Evolutionary conservation across 2,888 invertebrate genomes (phyloP).

Genomic region (Chaitophorus viminalis): DNA sequence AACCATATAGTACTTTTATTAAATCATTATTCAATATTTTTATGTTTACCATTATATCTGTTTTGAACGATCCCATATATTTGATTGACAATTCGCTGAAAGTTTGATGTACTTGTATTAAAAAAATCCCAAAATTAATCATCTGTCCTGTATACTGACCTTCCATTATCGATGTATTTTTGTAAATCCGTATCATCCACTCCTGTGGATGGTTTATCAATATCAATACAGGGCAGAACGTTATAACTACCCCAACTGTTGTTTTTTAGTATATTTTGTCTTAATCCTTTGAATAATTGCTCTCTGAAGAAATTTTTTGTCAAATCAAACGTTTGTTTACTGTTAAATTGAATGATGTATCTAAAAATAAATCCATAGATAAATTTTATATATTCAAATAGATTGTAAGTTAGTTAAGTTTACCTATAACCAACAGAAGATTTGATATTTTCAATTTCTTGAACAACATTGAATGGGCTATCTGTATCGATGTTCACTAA

Average conservation of each 20-base stretch:
- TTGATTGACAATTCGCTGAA: slow-evolving; percentile 40
- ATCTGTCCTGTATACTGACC: neutral
- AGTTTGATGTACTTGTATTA: neutral
- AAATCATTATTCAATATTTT: neutral
- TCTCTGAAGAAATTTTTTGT: slow-evolving; percentile 41
- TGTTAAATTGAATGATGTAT: slow-evolving; percentile 24
- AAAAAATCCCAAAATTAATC: neutral
- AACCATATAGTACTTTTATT: neutral
- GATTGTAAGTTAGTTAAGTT: neutral
- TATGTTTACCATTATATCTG: slow-evolving; percentile 25
- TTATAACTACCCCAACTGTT: slow-evolving; percentile 48
- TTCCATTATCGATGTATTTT: neutral
- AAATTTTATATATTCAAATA: neutral
- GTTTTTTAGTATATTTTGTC: slow-evolving; percentile 44
- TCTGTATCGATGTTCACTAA: slow-evolving; percentile 34
- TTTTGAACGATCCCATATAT: slow-evolving; percentile 23
- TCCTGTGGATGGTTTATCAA: neutral
- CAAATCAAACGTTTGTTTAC: slow-evolving; percentile 23
- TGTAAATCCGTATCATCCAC: neutral
- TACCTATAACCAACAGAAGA: slow-evolving; percentile 14
- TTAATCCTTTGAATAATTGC: slow-evolving; percentile 51
- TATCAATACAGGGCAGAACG: slow-evolving; percentile 26
- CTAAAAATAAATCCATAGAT: slow-evolving; percentile 1
- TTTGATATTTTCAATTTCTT: slow-evolving; percentile 43
- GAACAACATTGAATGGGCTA: neutral